Evolutionary conservation across 2,888 invertebrate species (phyloP).

Genomic region (Ornithoptera alexandrae): DNA sequence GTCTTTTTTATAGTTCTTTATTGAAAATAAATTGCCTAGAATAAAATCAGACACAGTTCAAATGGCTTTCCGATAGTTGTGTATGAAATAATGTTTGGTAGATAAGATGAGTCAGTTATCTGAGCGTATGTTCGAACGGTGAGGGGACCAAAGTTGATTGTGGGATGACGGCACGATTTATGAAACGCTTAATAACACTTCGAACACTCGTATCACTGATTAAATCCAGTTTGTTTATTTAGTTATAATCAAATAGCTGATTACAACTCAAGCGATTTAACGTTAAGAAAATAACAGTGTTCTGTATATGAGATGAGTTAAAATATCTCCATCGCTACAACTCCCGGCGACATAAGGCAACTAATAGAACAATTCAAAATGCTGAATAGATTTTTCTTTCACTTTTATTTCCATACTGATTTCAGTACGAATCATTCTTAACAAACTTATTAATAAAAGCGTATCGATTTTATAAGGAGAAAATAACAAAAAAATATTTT

Average conservation of each 20-base stretch:
- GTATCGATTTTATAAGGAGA: background rate
- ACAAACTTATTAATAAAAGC: no score
- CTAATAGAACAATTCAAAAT: no score
- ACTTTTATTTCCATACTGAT: no score
- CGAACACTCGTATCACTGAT: background rate
- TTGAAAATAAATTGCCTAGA: constrained; percentile 81
- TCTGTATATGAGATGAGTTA: no score
- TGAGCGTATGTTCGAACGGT: constrained; percentile 54
- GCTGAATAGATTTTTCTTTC: no score
- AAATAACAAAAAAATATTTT: background rate
- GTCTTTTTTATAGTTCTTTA: constrained; percentile 80
- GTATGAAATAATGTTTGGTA: constrained; percentile 74
- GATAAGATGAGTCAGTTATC: constrained; percentile 71
- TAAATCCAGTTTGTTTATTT: background rate
- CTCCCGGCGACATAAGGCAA: no score
- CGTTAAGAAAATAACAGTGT: no score
- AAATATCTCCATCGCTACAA: no score
- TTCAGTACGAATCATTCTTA: no score
- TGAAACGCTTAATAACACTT: constrained; percentile 8
- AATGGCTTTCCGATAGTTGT: constrained; percentile 79
- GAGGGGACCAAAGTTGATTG: constrained; percentile 40
- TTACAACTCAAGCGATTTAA: background rate
- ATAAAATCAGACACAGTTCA: constrained; percentile 76
- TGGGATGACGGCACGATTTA: constrained; percentile 36
- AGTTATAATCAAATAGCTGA: background rate